A percentile compares a stretch with the other conserved stretches of the same genome.
phyloP scores from a whole-genome alignment of 1,140 invertebrate species.

The Euglossa dilemma region DNA sequence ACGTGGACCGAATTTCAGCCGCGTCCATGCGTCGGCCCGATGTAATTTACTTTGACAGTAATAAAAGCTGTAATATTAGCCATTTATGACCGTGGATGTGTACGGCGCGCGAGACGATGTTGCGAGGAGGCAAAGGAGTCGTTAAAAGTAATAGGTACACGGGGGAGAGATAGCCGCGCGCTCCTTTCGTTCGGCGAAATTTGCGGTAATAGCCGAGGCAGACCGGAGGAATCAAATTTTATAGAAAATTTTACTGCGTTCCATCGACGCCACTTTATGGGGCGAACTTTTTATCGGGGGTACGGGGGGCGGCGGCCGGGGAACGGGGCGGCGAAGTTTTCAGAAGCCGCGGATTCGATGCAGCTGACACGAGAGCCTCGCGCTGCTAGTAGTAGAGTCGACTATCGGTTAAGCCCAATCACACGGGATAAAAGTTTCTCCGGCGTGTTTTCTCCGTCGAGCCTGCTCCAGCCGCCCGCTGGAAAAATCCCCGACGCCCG shows the following conservation, averaged over 20 bases:
- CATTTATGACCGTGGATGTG: constrained; percentile 48
- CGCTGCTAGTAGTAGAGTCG: neutral
- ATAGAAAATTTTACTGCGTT: constrained; percentile 55
- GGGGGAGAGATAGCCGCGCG: constrained; percentile 29
- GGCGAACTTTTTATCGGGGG: constrained; percentile 43
- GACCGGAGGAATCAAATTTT: constrained; percentile 49
- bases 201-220: constrained; percentile 50
- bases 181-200: constrained; percentile 39
- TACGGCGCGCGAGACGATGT: constrained; percentile 23
- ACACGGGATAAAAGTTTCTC: constrained; percentile 34
- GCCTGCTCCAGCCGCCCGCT: neutral
- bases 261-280: constrained; percentile 49
- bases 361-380: constrained; percentile 12
- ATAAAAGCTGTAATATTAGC: constrained; percentile 53
- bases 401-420: constrained; percentile 40
- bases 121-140: constrained; percentile 44
- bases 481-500: neutral
- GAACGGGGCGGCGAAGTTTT: constrained; percentile 33
- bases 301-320: too few relatives aligned
- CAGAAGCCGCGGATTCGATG: constrained; percentile 45
- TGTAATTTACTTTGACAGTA: constrained; percentile 57
- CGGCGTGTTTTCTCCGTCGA: neutral
- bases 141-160: constrained; percentile 57
- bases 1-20: constrained; percentile 6
- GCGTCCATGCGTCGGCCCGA: neutral